Conservation (phyloP, 1,140 invertebrate species). For the Cydia amplana region DNA sequence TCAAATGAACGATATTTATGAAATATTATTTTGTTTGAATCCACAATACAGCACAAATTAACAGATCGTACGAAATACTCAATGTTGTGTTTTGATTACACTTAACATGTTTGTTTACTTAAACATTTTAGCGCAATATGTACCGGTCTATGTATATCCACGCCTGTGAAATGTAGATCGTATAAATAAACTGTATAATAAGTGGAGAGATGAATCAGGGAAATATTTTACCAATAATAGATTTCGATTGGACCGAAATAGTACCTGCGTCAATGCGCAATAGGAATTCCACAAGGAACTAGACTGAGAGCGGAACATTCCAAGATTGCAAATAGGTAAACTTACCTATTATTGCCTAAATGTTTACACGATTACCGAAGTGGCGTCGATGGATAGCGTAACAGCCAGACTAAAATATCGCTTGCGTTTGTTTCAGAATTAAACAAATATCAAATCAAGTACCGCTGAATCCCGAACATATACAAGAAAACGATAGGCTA, state of each 20-base stretch:
- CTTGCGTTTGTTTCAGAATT: conserved; percentile 4
- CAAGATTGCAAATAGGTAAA: not conserved
- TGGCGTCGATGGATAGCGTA: conserved; percentile 3
- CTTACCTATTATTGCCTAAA: conserved; percentile 7
- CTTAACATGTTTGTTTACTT: not conserved
- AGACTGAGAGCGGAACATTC: conserved; percentile 5
- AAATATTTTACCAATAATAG: conserved; percentile 16
- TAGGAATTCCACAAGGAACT: not conserved
- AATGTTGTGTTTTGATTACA: not conserved
- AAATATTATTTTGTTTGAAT: no score
- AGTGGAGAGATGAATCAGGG: not conserved
- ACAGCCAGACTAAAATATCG: not conserved
- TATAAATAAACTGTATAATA: conserved; percentile 15
- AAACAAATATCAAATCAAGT: conserved; percentile 11
- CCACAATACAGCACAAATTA: no score
- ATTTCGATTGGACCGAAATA: conserved; percentile 4
- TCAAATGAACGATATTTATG: not conserved
- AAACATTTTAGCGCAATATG: not conserved
- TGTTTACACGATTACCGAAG: conserved; percentile 2
- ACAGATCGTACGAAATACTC: no score
- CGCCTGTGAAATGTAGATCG: no score
- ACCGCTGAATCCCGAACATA: not conserved
- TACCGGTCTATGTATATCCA: no score
- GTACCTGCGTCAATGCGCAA: conserved; percentile 19
- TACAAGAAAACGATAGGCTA: conserved; percentile 37